phyloP scores from a whole-genome alignment of 2,888 invertebrate genomes.

The Nymphalis c-album region DNA sequence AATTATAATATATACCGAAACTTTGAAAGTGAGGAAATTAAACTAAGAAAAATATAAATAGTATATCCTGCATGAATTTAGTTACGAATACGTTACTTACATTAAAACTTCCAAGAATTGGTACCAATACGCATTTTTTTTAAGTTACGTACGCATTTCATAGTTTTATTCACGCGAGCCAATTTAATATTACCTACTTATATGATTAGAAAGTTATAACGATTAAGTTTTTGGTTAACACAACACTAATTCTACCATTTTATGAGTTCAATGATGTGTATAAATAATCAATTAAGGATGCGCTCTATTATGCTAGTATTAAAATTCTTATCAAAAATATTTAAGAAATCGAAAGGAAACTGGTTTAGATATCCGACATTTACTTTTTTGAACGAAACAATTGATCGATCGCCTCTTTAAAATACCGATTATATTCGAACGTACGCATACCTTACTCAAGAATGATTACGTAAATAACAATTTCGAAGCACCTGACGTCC shows the following conservation, averaged over 20 bases:
- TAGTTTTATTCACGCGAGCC: conserved; percentile 16
- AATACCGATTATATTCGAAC: neutral
- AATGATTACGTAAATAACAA: conserved; percentile 1
- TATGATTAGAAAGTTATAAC: conserved; percentile 28
- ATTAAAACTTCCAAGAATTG: conserved; percentile 13
- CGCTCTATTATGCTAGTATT: conserved; percentile 22
- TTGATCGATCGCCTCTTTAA: neutral
- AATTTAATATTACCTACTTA: conserved; percentile 12
- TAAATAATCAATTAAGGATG: conserved; percentile 30
- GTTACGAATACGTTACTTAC: conserved; percentile 3
- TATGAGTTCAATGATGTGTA: conserved; percentile 23
- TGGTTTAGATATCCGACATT: conserved; percentile 27
- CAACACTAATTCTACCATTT: conserved; percentile 16
- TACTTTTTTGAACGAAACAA: neutral
- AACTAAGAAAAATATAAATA: neutral
- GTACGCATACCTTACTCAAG: neutral
- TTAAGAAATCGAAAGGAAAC: conserved; percentile 26
- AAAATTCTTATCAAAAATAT: conserved; percentile 25
- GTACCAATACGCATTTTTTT: conserved; percentile 13
- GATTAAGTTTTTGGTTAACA: conserved; percentile 7
- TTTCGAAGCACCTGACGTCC: conserved; percentile 8
- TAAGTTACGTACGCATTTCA: conserved; percentile 15
- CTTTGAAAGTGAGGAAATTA: neutral
- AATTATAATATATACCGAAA: neutral
- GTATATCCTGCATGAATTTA: neutral